Conservation (phyloP, 2,797 vertebrate genomes). For the Coregonus suidteri region DNA sequence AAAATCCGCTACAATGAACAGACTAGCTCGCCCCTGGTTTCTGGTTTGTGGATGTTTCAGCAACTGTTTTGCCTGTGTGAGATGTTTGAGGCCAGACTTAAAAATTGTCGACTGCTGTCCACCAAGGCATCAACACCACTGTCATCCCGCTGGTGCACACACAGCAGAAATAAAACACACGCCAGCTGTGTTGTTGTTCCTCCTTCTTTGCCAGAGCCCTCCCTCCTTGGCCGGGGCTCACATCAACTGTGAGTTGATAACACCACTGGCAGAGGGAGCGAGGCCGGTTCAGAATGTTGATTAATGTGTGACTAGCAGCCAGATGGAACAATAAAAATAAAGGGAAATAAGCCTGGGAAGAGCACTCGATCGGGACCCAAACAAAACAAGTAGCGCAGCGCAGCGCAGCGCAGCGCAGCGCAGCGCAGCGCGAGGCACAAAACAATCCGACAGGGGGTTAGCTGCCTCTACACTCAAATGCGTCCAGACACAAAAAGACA, state of each 20-base stretch:
- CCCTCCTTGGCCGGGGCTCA: no score
- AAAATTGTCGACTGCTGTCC: neutral
- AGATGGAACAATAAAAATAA: constrained; percentile 59
- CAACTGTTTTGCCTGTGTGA: neutral
- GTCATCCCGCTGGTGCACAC: neutral
- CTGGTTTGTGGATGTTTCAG: neutral
- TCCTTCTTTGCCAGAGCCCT: neutral
- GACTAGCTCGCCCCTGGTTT: neutral
- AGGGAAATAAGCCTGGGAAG: constrained; percentile 51
- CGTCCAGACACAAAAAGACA: neutral
- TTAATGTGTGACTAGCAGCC: constrained; percentile 58
- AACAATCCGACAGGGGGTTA: constrained; percentile 35
- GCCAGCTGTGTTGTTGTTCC: neutral
- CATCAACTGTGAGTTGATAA: constrained; percentile 46
- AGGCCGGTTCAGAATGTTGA: constrained; percentile 48
- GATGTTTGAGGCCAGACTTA: neutral
- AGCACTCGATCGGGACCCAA: constrained; percentile 49
- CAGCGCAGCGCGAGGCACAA: constrained; percentile 31
- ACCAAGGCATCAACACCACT: neutral
- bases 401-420: constrained; percentile 4
- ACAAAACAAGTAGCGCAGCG: constrained; percentile 20
- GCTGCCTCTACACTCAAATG: constrained; percentile 27
- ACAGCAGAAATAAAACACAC: constrained; percentile 27
- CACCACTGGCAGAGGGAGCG: constrained; percentile 36
- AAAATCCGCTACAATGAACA: neutral